phyloP scores from a whole-genome alignment of 1,140 invertebrate genomes.

The Penaeus indicus region DNA sequence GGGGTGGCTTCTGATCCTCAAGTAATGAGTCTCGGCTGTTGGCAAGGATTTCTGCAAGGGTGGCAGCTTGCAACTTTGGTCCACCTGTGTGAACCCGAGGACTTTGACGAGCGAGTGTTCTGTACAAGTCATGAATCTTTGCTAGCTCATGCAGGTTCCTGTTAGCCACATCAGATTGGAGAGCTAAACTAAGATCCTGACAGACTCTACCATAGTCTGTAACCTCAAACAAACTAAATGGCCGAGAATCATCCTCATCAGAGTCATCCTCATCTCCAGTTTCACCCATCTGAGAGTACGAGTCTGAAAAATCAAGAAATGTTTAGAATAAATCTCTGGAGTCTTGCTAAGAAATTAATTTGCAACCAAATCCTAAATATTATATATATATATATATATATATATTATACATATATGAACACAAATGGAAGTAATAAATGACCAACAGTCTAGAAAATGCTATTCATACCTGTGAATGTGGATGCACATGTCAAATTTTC shows the following conservation, averaged over 20 bases:
- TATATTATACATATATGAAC: background rate
- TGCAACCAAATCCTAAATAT: background rate
- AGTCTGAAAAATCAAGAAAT: constrained; percentile 58
- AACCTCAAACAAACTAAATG: constrained; percentile 66
- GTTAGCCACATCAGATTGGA: constrained; percentile 58
- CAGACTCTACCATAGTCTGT: constrained; percentile 65
- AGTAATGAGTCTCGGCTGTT: constrained; percentile 62
- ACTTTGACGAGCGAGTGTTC: constrained; percentile 62
- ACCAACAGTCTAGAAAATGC: background rate
- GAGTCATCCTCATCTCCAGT: constrained; percentile 66
- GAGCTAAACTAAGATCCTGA: constrained; percentile 62
- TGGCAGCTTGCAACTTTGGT: constrained; percentile 55
- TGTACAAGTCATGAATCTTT: constrained; percentile 64
- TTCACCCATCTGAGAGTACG: constrained; percentile 66
- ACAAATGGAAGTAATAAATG: background rate
- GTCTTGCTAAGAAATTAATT: background rate
- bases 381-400: too few relatives aligned
- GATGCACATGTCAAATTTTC: constrained; percentile 91
- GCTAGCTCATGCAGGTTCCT: constrained; percentile 62
- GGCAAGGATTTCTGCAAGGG: constrained; percentile 61
- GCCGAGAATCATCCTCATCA: constrained; percentile 62
- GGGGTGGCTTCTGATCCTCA: constrained; percentile 57
- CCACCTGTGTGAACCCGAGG: constrained; percentile 46
- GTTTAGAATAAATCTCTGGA: background rate
- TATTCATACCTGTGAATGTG: constrained; percentile 78